phyloP scores from a whole-genome alignment of 2,888 invertebrate genomes.

The Chironomus riparius region DNA sequence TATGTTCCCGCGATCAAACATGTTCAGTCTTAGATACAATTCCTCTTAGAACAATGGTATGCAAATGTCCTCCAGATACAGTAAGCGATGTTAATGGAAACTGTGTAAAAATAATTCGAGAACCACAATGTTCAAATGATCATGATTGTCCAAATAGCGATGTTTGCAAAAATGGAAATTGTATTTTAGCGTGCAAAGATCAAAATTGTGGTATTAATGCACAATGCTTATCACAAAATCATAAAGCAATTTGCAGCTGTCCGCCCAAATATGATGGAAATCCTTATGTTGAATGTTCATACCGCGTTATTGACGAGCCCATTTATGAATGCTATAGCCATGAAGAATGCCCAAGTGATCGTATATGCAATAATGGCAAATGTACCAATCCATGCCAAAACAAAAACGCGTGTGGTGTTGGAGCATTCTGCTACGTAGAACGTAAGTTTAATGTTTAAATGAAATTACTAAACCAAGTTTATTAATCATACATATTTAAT shows the following conservation, averaged over 20 bases:
- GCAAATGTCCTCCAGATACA: constrained; percentile 76
- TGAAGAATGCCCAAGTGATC: constrained; percentile 66
- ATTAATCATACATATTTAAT: background rate
- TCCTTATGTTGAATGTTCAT: constrained; percentile 61
- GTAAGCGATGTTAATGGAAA: constrained; percentile 62
- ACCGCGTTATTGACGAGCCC: constrained; percentile 33
- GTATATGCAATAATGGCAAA: constrained; percentile 63
- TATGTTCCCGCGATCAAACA: constrained; percentile 68
- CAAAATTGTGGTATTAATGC: constrained; percentile 77
- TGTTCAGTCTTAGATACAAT: constrained; percentile 70
- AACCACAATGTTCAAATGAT: constrained; percentile 58
- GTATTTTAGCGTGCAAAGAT: constrained; percentile 68
- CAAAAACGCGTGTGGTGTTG: constrained; percentile 61
- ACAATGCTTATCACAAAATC: constrained; percentile 64
- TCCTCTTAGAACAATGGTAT: constrained; percentile 75
- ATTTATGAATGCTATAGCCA: constrained; percentile 65
- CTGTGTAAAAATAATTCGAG: constrained; percentile 53
- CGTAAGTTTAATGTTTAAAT: constrained; percentile 35
- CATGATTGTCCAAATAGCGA: constrained; percentile 66
- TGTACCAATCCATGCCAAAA: constrained; percentile 70
- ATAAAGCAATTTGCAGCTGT: constrained; percentile 69
- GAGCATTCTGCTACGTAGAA: constrained; percentile 74
- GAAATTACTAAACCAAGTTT: too few relatives aligned
- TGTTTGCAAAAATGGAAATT: constrained; percentile 65
- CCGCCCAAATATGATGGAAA: constrained; percentile 69